phyloP scores from a whole-genome alignment of 2,888 invertebrate species.

The Salpingus planirostris region DNA sequence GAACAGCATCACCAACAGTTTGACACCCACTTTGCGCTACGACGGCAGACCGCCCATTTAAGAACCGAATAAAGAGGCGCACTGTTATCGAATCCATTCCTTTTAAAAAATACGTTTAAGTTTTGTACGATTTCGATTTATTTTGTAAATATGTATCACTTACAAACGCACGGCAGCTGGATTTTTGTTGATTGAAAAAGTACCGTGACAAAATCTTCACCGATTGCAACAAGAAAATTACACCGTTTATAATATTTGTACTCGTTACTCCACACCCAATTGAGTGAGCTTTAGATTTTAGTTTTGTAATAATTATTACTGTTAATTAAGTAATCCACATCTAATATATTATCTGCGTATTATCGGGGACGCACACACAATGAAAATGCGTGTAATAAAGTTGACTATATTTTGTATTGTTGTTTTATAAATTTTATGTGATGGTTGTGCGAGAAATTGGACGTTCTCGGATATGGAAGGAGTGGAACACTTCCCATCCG shows the following conservation, averaged over 20 bases:
- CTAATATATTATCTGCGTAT: slow-evolving; percentile 30
- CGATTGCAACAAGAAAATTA: too few species aligned
- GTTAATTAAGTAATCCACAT: slow-evolving; percentile 4
- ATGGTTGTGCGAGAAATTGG: slow-evolving; percentile 32
- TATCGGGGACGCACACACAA: slow-evolving; percentile 31
- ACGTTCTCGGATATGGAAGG: slow-evolving; percentile 23
- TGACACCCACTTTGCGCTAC: slow-evolving; percentile 84
- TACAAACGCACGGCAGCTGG: too few species aligned
- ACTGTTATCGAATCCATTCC: slow-evolving; percentile 16
- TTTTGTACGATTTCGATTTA: slow-evolving; percentile 17
- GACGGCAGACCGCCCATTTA: slow-evolving; percentile 88
- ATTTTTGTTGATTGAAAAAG: neutral
- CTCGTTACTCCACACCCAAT: too few species aligned
- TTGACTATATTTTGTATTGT: slow-evolving; percentile 37
- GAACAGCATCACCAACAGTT: slow-evolving; percentile 71
- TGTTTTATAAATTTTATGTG: slow-evolving; percentile 32
- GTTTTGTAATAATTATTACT: neutral
- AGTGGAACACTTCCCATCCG: slow-evolving; percentile 31
- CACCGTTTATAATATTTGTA: too few species aligned
- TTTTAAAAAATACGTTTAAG: slow-evolving; percentile 13
- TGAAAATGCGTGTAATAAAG: slow-evolving; percentile 14
- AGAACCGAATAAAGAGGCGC: slow-evolving; percentile 12
- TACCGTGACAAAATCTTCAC: neutral
- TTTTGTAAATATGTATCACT: slow-evolving; percentile 18
- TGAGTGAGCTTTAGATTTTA: too few species aligned